Evolutionary conservation across 2,888 invertebrate genomes (phyloP).

Genomic region (Synanthedon vespiformis): DNA sequence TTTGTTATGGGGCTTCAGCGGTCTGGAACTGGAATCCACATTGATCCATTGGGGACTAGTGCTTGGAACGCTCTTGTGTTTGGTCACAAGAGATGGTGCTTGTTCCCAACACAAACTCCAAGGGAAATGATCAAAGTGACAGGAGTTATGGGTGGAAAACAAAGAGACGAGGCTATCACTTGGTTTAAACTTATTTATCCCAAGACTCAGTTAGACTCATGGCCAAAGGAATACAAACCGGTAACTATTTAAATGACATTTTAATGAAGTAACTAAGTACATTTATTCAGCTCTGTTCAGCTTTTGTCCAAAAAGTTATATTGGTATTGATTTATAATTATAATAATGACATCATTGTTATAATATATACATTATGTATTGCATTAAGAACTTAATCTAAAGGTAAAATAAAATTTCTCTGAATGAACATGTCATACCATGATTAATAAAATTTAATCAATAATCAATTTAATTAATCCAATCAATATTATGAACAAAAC

Average conservation of each 20-base stretch:
- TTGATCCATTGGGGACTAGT: constrained; percentile 98
- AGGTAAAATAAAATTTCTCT: too few relatives aligned
- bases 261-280: not conserved
- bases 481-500: too few relatives aligned
- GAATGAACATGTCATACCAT: too few relatives aligned
- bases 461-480: too few relatives aligned
- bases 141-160: constrained; percentile 94
- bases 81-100: constrained; percentile 98
- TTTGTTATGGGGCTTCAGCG: constrained; percentile 98
- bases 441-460: too few relatives aligned
- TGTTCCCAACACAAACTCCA: constrained; percentile 97
- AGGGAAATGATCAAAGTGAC: constrained; percentile 95
- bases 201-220: constrained; percentile 85
- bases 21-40: constrained; percentile 99
- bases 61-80: constrained; percentile 98
- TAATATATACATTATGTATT: not conserved
- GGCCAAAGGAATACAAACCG: constrained; percentile 93
- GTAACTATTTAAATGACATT: constrained; percentile 41
- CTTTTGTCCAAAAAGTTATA: not conserved
- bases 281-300: not conserved
- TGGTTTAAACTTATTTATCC: constrained; percentile 98
- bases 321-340: not conserved
- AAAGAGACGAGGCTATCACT: constrained; percentile 97
- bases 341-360: not conserved
- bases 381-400: too few relatives aligned